These are phyloP conservation scores for Lepidocyrtinus sp. DNA, from an alignment of 2,888 invertebrate species.

Conservation along the genomic window DNA sequence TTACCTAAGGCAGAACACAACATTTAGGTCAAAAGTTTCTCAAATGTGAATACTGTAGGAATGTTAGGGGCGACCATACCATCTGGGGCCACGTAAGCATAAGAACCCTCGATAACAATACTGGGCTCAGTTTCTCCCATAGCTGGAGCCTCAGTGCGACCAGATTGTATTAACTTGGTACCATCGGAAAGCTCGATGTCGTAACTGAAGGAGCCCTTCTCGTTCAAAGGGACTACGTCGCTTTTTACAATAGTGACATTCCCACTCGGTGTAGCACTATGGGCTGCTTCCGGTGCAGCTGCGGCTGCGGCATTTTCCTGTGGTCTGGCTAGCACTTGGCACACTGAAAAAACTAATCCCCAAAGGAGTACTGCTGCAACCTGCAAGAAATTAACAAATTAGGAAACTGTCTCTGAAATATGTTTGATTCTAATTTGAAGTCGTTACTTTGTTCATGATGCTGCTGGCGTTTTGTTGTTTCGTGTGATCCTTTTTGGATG, in stretches of 20 bases:
- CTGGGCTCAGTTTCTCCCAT: conserved; percentile 58
- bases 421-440: not conserved
- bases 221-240: conserved; percentile 55
- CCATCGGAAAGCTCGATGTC: conserved; percentile 65
- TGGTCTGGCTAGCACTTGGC: conserved; percentile 37
- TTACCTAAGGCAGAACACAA: too few species aligned
- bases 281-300: too few species aligned
- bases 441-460: conserved; percentile 35
- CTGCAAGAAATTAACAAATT: conserved; percentile 15
- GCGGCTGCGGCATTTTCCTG: not conserved
- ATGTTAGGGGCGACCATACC: conserved; percentile 45
- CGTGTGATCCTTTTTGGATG: too few species aligned
- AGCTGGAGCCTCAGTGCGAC: conserved; percentile 59
- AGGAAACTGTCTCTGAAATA: not conserved
- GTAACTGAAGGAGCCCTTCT: conserved; percentile 58
- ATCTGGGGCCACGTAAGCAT: conserved; percentile 61
- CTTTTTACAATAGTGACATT: conserved; percentile 56
- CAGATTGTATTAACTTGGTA: conserved; percentile 61
- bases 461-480: too few species aligned
- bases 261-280: not conserved
- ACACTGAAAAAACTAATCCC: conserved; percentile 30
- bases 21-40: too few species aligned
- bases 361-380: too few species aligned
- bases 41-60: too few species aligned
- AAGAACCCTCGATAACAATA: conserved; percentile 56